Evolutionary conservation across 2,797 vertebrate species (phyloP), one percentile per base, ranked within the genome.

Genomic region (Phalanger gymnotis): DNA sequence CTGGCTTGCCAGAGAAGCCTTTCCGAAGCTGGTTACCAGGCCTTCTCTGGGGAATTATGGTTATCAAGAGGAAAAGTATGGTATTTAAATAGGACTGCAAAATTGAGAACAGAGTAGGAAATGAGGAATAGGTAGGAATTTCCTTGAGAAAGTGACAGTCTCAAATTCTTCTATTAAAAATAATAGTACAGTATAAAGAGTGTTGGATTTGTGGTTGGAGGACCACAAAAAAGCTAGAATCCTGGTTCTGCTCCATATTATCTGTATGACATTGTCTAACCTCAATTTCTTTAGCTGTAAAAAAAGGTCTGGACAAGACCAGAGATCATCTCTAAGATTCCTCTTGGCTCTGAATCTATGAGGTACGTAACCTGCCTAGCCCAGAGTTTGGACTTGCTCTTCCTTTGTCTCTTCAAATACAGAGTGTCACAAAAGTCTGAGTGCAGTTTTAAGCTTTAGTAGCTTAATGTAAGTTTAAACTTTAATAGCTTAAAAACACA

Each of bases 51-150:
- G 57, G 81, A 73, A 54, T n/a, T 54, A n/a, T 94, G 93, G 58
- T 66, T 30, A 95, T 30, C 40, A 51, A 81, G 81, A 96, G 73
- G 56, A 61, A 94, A 95, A 95, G 92, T 58, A 61, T 34, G 61
- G n/a, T 40, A 87, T 55, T 96, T 96, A 73, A 47, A 30, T 11
- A 12, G 91, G 61, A 47, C 11, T 87, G 22, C 51, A 95, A 97
- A 95, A 93, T n/a, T 55, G 56, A 95, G 92, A 87, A 93, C 22
- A 54, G 94, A 91, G 90, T 57, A 94, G 61, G 92, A 51, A 51
- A 47, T 11, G 73, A 94, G 52, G 40, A 30, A 73, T n/a, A 93
- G 19, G n/a, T 89, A 92, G 90, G 19, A 61, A 25, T 93, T 96
- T 93, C 81, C 56, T 94, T 30, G 53, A 89, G 53, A 54, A 81